These are phyloP conservation scores for Albula goreensis DNA, from an alignment of 2,113 vertebrate species.

Conservation along the genomic window DNA sequence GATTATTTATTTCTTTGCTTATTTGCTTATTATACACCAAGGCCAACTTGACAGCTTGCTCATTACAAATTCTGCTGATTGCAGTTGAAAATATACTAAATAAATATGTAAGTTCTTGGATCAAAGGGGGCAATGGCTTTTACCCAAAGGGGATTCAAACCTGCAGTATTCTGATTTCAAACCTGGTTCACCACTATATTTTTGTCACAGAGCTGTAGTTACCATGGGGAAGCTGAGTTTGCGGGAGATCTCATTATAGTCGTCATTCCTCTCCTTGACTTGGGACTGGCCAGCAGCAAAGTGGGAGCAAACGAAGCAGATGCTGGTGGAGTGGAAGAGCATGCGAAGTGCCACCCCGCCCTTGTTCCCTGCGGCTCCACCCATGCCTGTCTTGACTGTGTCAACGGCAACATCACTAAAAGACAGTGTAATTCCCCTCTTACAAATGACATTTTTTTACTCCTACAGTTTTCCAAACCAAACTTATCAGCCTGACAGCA, in stretches of 20 bases:
- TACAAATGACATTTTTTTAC: too few species aligned
- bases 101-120: neutral
- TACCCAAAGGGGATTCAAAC: neutral
- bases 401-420: constrained; percentile 93
- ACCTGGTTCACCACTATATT: neutral
- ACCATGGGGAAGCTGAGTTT: constrained; percentile 96
- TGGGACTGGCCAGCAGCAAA: constrained; percentile 98
- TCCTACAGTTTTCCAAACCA: too few species aligned
- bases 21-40: neutral
- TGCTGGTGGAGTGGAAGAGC: constrained; percentile 95
- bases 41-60: neutral
- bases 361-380: constrained; percentile 96
- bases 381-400: constrained; percentile 98
- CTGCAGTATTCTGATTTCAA: neutral
- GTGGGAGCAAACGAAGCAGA: constrained; percentile 96
- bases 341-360: constrained; percentile 93
- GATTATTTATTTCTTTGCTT: neutral
- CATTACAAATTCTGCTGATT: neutral
- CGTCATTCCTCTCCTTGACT: constrained; percentile 95
- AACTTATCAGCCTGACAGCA: too few species aligned
- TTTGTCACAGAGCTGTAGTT: constrained; percentile 17
- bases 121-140: neutral
- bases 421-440: neutral
- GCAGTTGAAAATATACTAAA: neutral
- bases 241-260: constrained; percentile 93